Percentiles rank a stretch among this genome's conserved stretches.
These are phyloP conservation scores for Austrolebias charrua DNA, from an alignment of 2,797 vertebrate genomes.

Conservation along the genomic window DNA sequence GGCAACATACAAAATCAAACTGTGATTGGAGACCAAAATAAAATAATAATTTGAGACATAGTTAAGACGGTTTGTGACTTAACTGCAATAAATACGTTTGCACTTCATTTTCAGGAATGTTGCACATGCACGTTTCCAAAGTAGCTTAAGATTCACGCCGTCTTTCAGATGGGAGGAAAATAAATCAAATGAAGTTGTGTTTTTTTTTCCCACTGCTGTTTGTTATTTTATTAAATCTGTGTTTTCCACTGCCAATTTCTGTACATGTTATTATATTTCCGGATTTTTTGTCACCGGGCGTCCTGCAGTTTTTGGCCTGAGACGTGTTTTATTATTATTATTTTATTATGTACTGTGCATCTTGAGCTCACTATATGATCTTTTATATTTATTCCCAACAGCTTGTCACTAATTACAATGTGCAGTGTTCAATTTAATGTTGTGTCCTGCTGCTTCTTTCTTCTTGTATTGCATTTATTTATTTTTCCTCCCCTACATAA, in stretches of 20 bases:
- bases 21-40: too few relatives aligned
- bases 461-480: conserved; percentile 53
- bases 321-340: conserved; percentile 25
- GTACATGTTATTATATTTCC: conserved; percentile 28
- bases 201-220: conserved; percentile 53
- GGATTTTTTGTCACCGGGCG: background rate
- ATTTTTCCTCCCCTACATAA: conserved; percentile 18
- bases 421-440: conserved; percentile 52
- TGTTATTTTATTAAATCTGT: conserved; percentile 21
- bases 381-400: conserved; percentile 68
- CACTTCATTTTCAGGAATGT: too few relatives aligned
- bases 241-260: conserved; percentile 2
- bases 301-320: too few relatives aligned
- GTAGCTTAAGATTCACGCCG: too few relatives aligned
- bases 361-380: conserved; percentile 44
- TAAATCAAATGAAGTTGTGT: too few relatives aligned
- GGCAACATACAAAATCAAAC: too few relatives aligned
- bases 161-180: too few relatives aligned
- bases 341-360: conserved; percentile 42
- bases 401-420: conserved; percentile 67
- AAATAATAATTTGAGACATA: too few relatives aligned
- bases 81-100: too few relatives aligned
- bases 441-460: conserved; percentile 61
- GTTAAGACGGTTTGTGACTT: too few relatives aligned
- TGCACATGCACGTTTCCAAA: too few relatives aligned